phyloP scores from a whole-genome alignment of 2,888 invertebrate genomes.

The Noctua comes region DNA sequence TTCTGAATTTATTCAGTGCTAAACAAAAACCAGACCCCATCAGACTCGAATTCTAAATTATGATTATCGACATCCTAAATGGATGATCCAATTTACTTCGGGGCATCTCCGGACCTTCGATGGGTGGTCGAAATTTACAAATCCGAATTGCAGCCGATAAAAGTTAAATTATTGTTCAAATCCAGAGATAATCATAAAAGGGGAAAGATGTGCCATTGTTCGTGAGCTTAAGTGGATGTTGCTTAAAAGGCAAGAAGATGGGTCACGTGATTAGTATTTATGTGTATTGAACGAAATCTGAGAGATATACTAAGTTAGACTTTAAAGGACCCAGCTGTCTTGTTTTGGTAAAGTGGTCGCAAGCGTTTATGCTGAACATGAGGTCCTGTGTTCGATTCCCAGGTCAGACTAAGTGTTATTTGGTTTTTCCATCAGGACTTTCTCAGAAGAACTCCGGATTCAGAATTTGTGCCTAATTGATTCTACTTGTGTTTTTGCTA shows the following conservation, averaged over 20 bases:
- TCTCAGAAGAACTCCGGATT: not conserved
- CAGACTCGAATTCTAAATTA: conserved; percentile 52
- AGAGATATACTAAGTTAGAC: not conserved
- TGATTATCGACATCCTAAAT: conserved; percentile 52
- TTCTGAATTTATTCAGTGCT: conserved; percentile 37
- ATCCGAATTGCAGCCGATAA: conserved; percentile 57
- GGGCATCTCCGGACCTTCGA: conserved; percentile 24
- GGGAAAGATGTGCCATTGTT: conserved; percentile 53
- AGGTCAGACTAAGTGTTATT: not conserved
- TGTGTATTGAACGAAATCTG: conserved; percentile 12
- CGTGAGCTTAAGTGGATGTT: conserved; percentile 53
- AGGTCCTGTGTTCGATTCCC: not conserved
- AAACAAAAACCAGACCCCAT: conserved; percentile 33
- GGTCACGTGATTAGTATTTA: conserved; percentile 41
- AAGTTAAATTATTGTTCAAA: conserved; percentile 60
- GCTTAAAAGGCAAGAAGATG: conserved; percentile 49
- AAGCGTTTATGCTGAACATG: not conserved
- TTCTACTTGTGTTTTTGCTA: not conserved
- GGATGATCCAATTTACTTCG: conserved; percentile 57
- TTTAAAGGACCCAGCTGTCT: not conserved
- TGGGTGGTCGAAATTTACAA: conserved; percentile 65
- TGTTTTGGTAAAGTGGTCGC: not conserved
- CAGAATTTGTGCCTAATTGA: not conserved
- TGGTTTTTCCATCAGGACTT: not conserved
- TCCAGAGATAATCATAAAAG: conserved; percentile 54